A percentile compares a stretch with the other conserved stretches of the same genome.
Conservation (phyloP, 1,140 invertebrate genomes). For the Drosophila obscura region DNA sequence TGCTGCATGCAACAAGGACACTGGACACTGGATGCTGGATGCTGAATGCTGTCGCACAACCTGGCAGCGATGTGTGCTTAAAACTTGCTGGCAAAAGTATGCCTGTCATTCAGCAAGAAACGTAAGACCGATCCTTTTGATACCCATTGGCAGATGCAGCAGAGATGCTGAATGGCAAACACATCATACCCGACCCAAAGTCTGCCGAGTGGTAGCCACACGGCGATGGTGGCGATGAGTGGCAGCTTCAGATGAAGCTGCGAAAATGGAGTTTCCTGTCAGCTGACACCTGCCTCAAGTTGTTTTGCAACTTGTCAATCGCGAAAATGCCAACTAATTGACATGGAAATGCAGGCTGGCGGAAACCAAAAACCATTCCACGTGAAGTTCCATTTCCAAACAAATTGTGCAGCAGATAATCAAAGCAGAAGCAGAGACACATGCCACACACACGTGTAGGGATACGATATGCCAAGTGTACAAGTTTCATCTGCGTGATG, state of each 20-base stretch:
- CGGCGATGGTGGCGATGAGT: slow-evolving; percentile 20
- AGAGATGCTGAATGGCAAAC: too few species aligned
- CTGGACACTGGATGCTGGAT: slow-evolving; percentile 30
- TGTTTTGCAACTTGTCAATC: slow-evolving; percentile 62
- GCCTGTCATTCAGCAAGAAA: neutral
- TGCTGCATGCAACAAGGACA: slow-evolving; percentile 34
- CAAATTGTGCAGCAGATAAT: slow-evolving; percentile 5
- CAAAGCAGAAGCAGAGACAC: neutral
- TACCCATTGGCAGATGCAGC: too few species aligned
- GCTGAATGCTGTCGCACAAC: slow-evolving; percentile 6
- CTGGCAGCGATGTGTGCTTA: slow-evolving; percentile 34
- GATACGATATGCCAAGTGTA: slow-evolving; percentile 34
- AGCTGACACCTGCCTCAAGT: slow-evolving; percentile 59
- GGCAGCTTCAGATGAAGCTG: slow-evolving; percentile 6
- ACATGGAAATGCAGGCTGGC: slow-evolving; percentile 61
- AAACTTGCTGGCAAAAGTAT: too few species aligned
- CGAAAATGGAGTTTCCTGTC: slow-evolving; percentile 15
- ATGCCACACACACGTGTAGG: too few species aligned
- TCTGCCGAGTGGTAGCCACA: neutral
- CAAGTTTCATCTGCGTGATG: slow-evolving; percentile 15
- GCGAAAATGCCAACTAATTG: slow-evolving; percentile 69
- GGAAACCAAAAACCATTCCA: slow-evolving; percentile 14
- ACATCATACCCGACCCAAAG: too few species aligned
- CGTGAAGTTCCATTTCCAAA: too few species aligned
- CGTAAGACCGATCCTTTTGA: too few species aligned